Base-by-base conservation (phyloP, 2,888 invertebrate species). In the Amphimallon solstitiale region DNA sequence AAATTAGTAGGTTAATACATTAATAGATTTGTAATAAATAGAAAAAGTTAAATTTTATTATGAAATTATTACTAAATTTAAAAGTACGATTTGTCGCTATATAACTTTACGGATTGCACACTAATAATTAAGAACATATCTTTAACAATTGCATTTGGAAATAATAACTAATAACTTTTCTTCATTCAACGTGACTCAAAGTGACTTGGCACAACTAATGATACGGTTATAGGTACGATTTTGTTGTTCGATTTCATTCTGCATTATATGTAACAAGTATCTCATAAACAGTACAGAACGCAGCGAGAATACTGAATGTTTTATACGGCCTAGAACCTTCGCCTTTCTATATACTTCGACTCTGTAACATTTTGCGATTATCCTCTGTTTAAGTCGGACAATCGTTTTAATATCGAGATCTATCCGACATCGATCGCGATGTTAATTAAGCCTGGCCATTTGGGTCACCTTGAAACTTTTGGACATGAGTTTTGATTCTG, bases 401-500 rank as follows among this genome's bases (percentile, higher is more conserved):
- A 59, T 59, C 56, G 43, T 29, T 56, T n/a, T 59, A 59, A 43
- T 35, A n/a, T 56, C 23, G 19, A 29, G 45, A 43, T 59, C 43
- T 59, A 59, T 43, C 56, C 56, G 38, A 21, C 15, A 43, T 38
- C 40, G 43, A 43, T 59, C 43, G 21, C 40, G 38, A 21, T 23
- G 10, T 59, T 59, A 59, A 59, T 59, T 52, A 54, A 35, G n/a
- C n/a, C n/a, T n/a, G n/a, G n/a, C n/a, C 38, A 14, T 29, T 29
- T 29, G 12, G 43, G 56, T 59, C 56, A 29, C 56, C 56, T 59
- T 59, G 56, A 59, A 19, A 34, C 56, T 43, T 59, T 43, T 59
- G 34, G 29, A 15, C 40, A 40, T 29, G 29, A 21, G n/a, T 54
- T 38, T 38, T 38, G 54, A 34, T 38, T 10, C 17, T n/a, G 17